Conservation (phyloP, 2,113 vertebrate species). For the Turnix velox region DNA sequence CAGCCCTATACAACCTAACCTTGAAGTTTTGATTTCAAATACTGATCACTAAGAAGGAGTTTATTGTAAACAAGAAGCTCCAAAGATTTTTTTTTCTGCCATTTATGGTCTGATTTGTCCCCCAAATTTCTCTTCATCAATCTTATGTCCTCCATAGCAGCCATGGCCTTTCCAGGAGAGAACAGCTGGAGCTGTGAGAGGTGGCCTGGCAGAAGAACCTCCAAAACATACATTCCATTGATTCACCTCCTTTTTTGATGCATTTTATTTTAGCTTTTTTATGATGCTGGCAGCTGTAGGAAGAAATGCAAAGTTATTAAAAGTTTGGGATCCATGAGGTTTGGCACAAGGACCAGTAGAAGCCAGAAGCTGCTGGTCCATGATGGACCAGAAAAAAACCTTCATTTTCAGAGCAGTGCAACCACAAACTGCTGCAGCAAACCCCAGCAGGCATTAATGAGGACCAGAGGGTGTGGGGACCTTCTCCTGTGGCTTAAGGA, state of each 20-base stretch:
- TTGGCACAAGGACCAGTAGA: neutral
- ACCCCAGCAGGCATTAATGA: neutral
- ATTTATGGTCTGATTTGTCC: neutral
- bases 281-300: neutral
- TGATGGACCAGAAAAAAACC: neutral
- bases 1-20: neutral
- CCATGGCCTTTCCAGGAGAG: neutral
- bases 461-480: neutral
- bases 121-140: neutral
- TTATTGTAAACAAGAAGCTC: rapidly evolving
- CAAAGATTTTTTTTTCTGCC: neutral
- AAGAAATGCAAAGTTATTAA: neutral
- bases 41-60: neutral
- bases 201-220: neutral
- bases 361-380: neutral
- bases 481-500: neutral
- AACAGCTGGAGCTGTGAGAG: neutral
- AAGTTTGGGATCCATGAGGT: neutral
- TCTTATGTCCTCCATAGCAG: neutral
- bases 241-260: neutral
- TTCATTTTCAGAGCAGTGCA: neutral
- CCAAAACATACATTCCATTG: neutral
- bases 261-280: neutral
- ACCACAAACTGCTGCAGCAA: neutral
- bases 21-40: neutral